A percentile compares a stretch with the other conserved stretches of the same genome.
phyloP scores from a whole-genome alignment of 1,140 invertebrate genomes.

The Calosoma granatense region DNA sequence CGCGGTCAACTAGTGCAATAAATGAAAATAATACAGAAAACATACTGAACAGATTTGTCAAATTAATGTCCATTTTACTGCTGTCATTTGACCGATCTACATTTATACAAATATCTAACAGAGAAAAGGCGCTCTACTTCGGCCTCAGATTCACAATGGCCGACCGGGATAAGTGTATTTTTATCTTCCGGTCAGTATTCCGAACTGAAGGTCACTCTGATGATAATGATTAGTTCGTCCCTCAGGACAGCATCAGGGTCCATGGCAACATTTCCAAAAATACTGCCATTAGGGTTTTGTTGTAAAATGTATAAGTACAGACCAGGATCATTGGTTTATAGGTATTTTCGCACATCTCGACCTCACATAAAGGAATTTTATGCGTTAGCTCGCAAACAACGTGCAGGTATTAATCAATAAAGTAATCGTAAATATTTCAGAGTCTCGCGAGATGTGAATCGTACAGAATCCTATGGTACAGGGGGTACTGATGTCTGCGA shows the following conservation, averaged over 20 bases:
- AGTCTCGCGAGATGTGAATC: not conserved
- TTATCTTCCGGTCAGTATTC: too few relatives aligned
- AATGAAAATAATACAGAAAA: not conserved
- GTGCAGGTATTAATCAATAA: not conserved
- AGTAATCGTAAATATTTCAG: not conserved
- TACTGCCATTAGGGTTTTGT: too few relatives aligned
- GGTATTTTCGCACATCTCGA: not conserved
- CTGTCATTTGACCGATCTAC: not conserved
- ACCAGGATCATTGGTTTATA: not conserved
- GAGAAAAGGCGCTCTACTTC: too few relatives aligned
- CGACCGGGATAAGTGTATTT: not conserved
- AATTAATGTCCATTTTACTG: not conserved
- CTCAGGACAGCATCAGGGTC: too few relatives aligned
- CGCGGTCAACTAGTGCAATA: not conserved
- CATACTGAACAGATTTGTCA: not conserved
- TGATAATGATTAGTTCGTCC: too few relatives aligned
- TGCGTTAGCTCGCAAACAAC: not conserved
- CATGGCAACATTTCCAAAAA: too few relatives aligned
- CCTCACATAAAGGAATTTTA: not conserved
- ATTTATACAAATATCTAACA: too few relatives aligned
- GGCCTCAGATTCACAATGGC: not conserved
- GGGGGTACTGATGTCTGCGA: not conserved
- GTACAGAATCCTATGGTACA: not conserved
- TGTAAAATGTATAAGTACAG: not conserved
- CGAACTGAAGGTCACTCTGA: too few relatives aligned